A percentile compares a stretch with the other conserved stretches of the same genome.
Evolutionary conservation across 30 jellyfish, hydroid and myxozoan species (phyloP).

Genomic region (Sanderia malayensis): DNA sequence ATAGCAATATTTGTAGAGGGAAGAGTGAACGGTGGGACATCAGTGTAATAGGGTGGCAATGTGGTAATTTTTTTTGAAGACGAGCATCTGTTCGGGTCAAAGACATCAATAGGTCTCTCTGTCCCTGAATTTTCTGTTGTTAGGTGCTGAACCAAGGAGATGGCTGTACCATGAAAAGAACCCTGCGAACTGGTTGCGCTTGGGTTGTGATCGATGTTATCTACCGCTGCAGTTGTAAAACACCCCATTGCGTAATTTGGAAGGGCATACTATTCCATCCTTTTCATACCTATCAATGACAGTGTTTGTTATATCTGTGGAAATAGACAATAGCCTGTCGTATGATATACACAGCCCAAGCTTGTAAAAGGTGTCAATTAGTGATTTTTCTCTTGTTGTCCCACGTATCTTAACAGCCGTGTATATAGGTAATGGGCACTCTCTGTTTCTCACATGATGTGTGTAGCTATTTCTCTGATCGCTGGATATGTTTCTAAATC

Average conservation of each 20-base stretch:
- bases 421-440: constrained; percentile 30
- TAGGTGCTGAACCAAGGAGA: constrained; percentile 41
- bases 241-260: constrained; percentile 4
- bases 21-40: too few species aligned
- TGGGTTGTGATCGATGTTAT: constrained; percentile 61
- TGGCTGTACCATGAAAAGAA: constrained; percentile 62
- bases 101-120: too few species aligned
- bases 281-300: neutral
- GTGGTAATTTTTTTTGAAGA: too few species aligned
- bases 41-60: too few species aligned
- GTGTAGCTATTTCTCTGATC: neutral
- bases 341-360: constrained; percentile 30
- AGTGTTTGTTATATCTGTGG: neutral
- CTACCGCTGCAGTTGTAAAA: constrained; percentile 61
- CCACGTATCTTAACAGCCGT: constrained; percentile 12
- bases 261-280: constrained; percentile 52
- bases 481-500: too few species aligned
- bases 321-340: constrained; percentile 26
- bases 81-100: too few species aligned
- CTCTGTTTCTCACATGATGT: neutral
- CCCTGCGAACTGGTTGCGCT: constrained; percentile 29
- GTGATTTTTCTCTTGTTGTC: constrained; percentile 15
- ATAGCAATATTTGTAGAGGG: too few species aligned
- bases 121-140: constrained; percentile 1
- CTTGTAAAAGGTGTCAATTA: constrained; percentile 10